These are phyloP conservation scores for Halcyon senegalensis DNA, from an alignment of 2,113 vertebrate genomes.

Conservation along the genomic window DNA sequence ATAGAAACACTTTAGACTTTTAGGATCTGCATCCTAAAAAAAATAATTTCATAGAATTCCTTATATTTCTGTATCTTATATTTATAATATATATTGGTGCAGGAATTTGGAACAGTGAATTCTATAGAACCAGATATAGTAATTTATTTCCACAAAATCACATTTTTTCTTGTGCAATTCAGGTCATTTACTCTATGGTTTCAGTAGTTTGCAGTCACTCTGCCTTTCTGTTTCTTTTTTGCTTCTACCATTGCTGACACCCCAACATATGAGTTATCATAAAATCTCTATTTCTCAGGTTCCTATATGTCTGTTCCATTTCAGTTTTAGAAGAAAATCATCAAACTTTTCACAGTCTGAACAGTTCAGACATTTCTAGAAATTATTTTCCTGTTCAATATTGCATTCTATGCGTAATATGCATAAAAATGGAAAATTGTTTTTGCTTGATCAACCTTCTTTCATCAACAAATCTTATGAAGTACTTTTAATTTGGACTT, in stretches of 20 bases:
- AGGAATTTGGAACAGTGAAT: background rate
- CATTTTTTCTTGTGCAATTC: background rate
- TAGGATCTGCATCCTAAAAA: background rate
- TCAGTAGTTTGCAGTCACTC: background rate
- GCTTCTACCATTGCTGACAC: background rate
- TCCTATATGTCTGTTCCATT: background rate
- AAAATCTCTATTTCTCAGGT: background rate
- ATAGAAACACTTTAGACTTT: background rate
- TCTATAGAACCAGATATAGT: background rate
- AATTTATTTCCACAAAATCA: background rate
- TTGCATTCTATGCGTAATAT: background rate
- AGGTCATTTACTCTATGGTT: background rate
- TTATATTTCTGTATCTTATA: background rate
- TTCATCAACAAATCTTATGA: background rate
- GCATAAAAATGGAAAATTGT: background rate
- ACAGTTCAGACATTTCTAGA: background rate
- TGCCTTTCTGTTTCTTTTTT: background rate
- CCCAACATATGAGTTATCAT: background rate
- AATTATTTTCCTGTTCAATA: background rate
- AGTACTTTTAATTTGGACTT: background rate
- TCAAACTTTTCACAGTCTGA: background rate
- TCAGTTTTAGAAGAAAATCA: conserved; percentile 6
- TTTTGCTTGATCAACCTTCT: background rate
- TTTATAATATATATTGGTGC: background rate
- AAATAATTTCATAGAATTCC: background rate